Conservation (phyloP, 2,797 vertebrate genomes). For the Gambelia wislizenii region DNA sequence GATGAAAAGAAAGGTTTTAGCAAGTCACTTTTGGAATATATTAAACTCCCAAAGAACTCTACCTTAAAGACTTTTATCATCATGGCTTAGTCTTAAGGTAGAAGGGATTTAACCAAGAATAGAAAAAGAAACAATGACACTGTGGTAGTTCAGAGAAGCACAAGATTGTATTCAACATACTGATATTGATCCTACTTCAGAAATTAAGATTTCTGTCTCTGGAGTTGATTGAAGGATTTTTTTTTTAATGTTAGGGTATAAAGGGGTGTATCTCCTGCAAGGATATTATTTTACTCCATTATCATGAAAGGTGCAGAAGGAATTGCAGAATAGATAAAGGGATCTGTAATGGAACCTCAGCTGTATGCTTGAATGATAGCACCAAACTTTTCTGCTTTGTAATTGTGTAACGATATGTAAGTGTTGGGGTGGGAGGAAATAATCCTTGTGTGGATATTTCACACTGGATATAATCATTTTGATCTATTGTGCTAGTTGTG, state of each 20-base stretch:
- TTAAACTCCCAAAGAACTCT: neutral
- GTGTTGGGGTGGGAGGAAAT: too few relatives aligned
- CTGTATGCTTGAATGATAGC: neutral
- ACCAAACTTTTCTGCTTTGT: neutral
- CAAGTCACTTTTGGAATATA: neutral
- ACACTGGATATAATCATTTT: too few relatives aligned
- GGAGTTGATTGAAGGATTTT: too few relatives aligned
- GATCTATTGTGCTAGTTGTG: too few relatives aligned
- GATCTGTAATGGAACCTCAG: neutral
- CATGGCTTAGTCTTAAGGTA: neutral
- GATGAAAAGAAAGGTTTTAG: neutral
- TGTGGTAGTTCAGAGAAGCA: neutral
- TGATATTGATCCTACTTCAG: neutral
- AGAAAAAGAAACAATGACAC: neutral
- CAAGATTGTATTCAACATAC: neutral
- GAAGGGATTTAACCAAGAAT: too few relatives aligned
- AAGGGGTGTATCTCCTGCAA: neutral
- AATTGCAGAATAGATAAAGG: neutral
- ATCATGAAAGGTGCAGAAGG: neutral
- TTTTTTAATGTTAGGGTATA: neutral
- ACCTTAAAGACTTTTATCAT: neutral
- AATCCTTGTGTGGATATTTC: too few relatives aligned
- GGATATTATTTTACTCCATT: neutral
- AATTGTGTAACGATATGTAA: slow-evolving; percentile 24
- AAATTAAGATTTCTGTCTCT: neutral